A percentile compares a stretch with the other conserved stretches of the same genome.
phyloP scores from a whole-genome alignment of 2,888 invertebrate genomes.

The Eurytoma adleriae region DNA sequence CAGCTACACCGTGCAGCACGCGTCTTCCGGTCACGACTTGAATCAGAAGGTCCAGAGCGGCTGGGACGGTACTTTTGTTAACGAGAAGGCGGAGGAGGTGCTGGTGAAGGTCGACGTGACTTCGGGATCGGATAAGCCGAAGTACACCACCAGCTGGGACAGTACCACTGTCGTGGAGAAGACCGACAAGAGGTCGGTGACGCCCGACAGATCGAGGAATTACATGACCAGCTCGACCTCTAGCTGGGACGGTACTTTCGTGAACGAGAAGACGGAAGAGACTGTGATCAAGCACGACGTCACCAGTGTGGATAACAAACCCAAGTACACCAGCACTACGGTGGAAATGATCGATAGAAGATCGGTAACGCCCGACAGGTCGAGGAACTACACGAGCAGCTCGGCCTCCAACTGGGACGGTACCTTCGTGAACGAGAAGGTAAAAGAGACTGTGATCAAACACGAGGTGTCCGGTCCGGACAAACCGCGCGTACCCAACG shows the following conservation, averaged over 20 bases:
- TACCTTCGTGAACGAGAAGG: neutral
- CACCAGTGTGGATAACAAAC: conserved; percentile 7
- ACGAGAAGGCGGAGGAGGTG: neutral
- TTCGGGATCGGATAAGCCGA: too few relatives aligned
- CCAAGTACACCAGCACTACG: neutral
- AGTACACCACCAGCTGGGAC: conserved; percentile 75
- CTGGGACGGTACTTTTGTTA: conserved; percentile 25
- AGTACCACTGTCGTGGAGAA: conserved; percentile 76
- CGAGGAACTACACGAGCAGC: neutral
- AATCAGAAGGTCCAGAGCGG: neutral
- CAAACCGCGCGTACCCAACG: neutral
- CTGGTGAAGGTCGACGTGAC: neutral
- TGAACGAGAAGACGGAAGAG: conserved; percentile 55
- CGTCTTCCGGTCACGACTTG: conserved; percentile 20
- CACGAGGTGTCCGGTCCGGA: neutral
- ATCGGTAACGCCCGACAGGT: neutral
- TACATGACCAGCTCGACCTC: conserved; percentile 56
- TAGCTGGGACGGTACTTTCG: conserved; percentile 70
- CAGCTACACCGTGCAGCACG: conserved; percentile 35
- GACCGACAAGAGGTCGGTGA: conserved; percentile 14
- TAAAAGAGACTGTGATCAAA: neutral
- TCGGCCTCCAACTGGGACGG: conserved; percentile 15
- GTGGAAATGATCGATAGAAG: neutral
- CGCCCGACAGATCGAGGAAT: conserved; percentile 2
- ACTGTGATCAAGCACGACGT: conserved; percentile 11